These are phyloP conservation scores for Sthenelais limicola DNA, from an alignment of 2,888 invertebrate genomes.

Conservation along the genomic window DNA sequence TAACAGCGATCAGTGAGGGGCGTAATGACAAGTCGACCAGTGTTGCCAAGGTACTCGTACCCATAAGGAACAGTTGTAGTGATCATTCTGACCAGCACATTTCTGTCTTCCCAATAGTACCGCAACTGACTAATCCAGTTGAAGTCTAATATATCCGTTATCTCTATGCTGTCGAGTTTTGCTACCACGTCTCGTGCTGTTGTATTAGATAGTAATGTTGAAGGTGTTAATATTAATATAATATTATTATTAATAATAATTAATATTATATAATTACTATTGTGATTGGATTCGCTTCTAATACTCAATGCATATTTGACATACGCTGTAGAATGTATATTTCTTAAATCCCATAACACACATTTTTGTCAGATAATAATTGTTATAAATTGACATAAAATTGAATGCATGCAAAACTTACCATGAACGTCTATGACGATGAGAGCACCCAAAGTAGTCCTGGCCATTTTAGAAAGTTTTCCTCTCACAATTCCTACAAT, in stretches of 20 bases:
- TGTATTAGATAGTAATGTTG: too few relatives aligned
- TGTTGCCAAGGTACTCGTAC: constrained; percentile 72
- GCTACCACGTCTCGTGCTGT: constrained; percentile 71
- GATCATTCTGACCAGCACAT: constrained; percentile 69
- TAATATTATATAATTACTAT: too few relatives aligned
- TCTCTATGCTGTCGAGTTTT: constrained; percentile 57
- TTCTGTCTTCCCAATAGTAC: constrained; percentile 69
- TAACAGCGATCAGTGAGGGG: constrained; percentile 72
- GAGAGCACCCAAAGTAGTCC: constrained; percentile 71
- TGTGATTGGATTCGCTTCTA: too few relatives aligned
- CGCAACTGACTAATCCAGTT: constrained; percentile 71
- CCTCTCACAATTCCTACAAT: constrained; percentile 70
- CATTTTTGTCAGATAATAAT: too few relatives aligned
- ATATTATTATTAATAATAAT: too few relatives aligned
- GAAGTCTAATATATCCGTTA: constrained; percentile 65
- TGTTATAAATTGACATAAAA: too few relatives aligned
- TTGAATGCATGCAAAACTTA: constrained; percentile 53
- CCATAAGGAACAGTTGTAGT: constrained; percentile 71
- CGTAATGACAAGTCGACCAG: constrained; percentile 71
- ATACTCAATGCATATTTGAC: too few relatives aligned
- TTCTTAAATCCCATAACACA: too few relatives aligned
- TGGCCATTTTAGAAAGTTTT: constrained; percentile 68
- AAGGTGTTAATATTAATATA: too few relatives aligned
- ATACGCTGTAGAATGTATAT: too few relatives aligned
- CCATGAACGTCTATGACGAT: constrained; percentile 73